Percentiles rank a stretch among this genome's conserved stretches.
These are phyloP conservation scores for Vimba vimba DNA, from an alignment of 2,113 vertebrate species.

Conservation along the genomic window DNA sequence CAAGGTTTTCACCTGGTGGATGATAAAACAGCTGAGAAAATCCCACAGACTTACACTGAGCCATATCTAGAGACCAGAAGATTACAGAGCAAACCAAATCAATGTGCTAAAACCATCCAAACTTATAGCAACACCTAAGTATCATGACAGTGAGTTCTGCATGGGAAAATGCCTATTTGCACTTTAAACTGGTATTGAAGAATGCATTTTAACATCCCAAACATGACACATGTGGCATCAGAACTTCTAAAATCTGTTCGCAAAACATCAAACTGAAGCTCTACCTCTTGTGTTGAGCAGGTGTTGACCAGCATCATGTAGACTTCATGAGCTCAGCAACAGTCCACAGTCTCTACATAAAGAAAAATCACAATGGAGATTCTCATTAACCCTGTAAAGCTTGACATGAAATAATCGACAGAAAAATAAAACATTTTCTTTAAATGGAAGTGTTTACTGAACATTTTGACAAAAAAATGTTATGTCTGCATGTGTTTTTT, in stretches of 20 bases:
- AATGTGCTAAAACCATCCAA: background rate
- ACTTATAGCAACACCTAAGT: background rate
- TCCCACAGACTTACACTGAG: background rate
- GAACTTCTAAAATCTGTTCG: background rate
- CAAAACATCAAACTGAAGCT: background rate
- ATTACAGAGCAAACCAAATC: background rate
- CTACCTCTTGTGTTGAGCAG: conserved; percentile 1
- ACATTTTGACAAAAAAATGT: too few relatives aligned
- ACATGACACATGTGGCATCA: background rate
- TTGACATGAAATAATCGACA: background rate
- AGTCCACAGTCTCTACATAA: background rate
- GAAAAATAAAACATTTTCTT: too few relatives aligned
- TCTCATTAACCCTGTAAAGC: background rate
- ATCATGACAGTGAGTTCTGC: background rate
- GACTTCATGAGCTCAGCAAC: background rate
- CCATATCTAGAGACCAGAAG: background rate
- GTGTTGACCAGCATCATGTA: background rate
- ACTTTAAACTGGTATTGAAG: background rate
- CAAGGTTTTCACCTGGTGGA: background rate
- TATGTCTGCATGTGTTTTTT: too few relatives aligned
- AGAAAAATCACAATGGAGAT: conserved; percentile 5
- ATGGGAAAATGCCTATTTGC: background rate
- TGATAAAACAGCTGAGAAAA: background rate
- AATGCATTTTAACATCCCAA: background rate
- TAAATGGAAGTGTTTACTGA: too few relatives aligned